Evolutionary conservation across 2,113 vertebrate genomes (phyloP), one percentile per base, ranked within the genome.

Genomic region (Hydropotes inermis): DNA sequence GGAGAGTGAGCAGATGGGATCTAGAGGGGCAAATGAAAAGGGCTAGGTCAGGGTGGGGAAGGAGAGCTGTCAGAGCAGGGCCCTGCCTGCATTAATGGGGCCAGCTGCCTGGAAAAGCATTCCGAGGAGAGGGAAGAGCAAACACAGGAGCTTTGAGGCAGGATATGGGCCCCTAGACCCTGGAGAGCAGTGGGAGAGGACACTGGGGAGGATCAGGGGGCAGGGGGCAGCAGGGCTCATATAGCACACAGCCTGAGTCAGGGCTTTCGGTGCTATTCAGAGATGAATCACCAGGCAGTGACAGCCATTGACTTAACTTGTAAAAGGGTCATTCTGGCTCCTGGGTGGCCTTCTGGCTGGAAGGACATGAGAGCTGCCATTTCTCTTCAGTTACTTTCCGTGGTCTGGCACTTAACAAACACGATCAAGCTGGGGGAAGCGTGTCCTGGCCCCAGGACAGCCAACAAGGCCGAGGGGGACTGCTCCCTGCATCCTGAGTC

Each of bases 351-450:
- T 67, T 30, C 21, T 57, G 91, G 47, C 47, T 30, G 17, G 57
- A 64, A 47, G 6, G 11, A 2, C n/a, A 1, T 17, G 28, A 76
- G 36, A 64, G 60, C 84, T 19, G 5, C 33, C 16, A 4, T 61
- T 89, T 81, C 52, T 87, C 74, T 45, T 50, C 36, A n/a, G 57
- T 82, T 39, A 30, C 8, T 50, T 90, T 50, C 45, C 1, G 2
- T 81, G 45, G 27, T 89, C 86, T 39, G 82, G 16, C 61, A 36
- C 83, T 84, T 67, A 76, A n/a, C 97, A 90, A 27, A 55, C 81
- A 25, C 0, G 6, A 36, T 11, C 6, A 11, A n/a, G 47, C 30
- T 21, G 5, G 10, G 19, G 21, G 21, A n/a, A 33, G 28, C 15
- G 10, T 50, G n/a, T 64, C 47, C 39, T 23, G 86, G 83, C 47